A percentile compares a stretch with the other conserved stretches of the same genome.
Evolutionary conservation across 2,797 vertebrate genomes (phyloP).

Genomic region (Coranthus polyacanthus): DNA sequence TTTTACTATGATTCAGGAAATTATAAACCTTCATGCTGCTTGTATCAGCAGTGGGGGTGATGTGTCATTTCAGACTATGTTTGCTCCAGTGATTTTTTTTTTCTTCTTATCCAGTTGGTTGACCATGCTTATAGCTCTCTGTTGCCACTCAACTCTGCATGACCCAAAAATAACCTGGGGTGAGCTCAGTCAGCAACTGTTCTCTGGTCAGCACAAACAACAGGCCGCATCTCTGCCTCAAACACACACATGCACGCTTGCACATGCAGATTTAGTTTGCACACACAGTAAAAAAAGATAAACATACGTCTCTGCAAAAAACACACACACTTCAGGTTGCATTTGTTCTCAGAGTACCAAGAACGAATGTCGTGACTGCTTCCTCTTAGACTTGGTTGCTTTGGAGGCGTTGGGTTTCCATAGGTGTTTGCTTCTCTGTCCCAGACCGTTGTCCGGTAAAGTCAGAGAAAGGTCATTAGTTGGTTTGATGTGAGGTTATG

Average conservation of each 20-base stretch:
- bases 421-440: constrained; percentile 29
- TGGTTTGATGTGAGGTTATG: constrained; percentile 68
- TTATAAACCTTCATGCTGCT: constrained; percentile 6
- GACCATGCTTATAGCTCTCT: constrained; percentile 46
- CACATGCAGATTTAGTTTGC: constrained; percentile 42
- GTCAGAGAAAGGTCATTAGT: constrained; percentile 69
- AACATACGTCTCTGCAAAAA: constrained; percentile 16
- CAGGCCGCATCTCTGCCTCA: background rate
- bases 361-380: background rate
- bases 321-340: constrained; percentile 30
- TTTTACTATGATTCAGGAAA: constrained; percentile 24
- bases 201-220: constrained; percentile 71
- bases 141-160: constrained; percentile 67
- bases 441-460: constrained; percentile 56
- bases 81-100: constrained; percentile 45
- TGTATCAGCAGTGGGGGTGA: constrained; percentile 38
- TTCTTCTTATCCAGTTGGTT: constrained; percentile 33
- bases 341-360: constrained; percentile 10
- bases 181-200: constrained; percentile 68
- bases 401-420: constrained; percentile 40
- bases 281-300: constrained; percentile 25
- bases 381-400: constrained; percentile 4
- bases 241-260: constrained; percentile 20
- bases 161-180: constrained; percentile 73
- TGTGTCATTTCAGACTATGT: constrained; percentile 53